Base-by-base conservation (phyloP, 1,140 invertebrate species). In the Dermatophagoides farinae region DNA sequence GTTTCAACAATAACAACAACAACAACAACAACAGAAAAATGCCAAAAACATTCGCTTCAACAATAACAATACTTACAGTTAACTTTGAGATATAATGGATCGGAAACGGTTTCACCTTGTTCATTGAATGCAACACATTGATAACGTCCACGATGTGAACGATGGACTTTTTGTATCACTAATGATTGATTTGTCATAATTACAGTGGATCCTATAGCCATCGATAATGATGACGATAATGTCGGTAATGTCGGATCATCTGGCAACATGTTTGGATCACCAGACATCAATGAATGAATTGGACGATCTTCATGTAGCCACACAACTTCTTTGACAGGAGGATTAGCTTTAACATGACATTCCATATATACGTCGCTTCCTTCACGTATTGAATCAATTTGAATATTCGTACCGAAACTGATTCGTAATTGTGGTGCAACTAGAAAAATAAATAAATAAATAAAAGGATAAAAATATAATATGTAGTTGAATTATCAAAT, bases 361-460 rank as follows among this genome's bases (percentile, higher is more conserved):
- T 88, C 86, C 66, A 89, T 83, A 71, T 88, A 88, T 50, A 89
- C 85, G 71, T 88, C 86, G 47, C 82, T 83, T 10, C 84, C 84
- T 57, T 62, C 60, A 64, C 71, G 46, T 31, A 64, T 62, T 8
- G 41, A 18, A 25, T 50, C 51, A n/a, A n/a, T 9, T 20, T 59
- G n/a, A 23, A 57, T 49, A 20, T 57, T 63, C 1, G 59, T 47
- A 16, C 62, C 64, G 4, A 65, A 49, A 11, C 18, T 31, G 37
- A 66, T 50, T 18, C 37, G 47, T 22, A 66, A 14, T 51, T 61
- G 39, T n/a, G 65, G 65, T 40, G 54, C 46, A 53, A 60, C 65
- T 66, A 51, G n/a, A n/a, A n/a, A n/a, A 14, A 65, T 50, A 25
- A 20, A 22, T 18, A 31, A 2, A 39, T 6, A 54, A 41, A 23